Percentiles rank a stretch among this genome's conserved stretches.
Evolutionary conservation across 2,797 vertebrate species (phyloP).

Genomic region (Clarias fuscus): DNA sequence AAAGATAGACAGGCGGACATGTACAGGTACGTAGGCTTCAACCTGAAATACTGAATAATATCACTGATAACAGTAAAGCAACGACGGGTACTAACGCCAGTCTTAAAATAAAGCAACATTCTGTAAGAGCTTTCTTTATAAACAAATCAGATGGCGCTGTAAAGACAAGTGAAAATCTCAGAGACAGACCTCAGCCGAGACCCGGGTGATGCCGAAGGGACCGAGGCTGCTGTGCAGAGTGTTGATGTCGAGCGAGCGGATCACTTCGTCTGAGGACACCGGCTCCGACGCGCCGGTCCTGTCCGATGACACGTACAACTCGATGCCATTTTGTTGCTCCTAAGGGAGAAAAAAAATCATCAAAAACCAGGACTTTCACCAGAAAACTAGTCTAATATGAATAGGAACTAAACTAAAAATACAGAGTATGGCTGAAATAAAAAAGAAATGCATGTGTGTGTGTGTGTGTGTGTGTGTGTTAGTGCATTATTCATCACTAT

Average conservation of each 20-base stretch:
- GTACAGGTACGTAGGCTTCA: no score
- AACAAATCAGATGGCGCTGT: no score
- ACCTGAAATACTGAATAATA: no score
- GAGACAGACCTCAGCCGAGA: slow-evolving; percentile 85
- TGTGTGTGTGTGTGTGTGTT: neutral
- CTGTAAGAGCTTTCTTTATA: no score
- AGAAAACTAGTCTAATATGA: neutral
- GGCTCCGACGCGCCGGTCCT: slow-evolving; percentile 78
- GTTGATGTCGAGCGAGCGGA: slow-evolving; percentile 86
- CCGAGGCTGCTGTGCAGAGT: slow-evolving; percentile 84
- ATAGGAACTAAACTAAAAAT: neutral
- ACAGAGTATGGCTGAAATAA: neutral
- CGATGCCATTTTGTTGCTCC: slow-evolving; percentile 87
- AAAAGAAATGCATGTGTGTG: neutral
- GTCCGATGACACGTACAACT: slow-evolving; percentile 87
- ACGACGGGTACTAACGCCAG: no score
- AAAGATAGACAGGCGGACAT: no score
- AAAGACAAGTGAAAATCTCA: neutral
- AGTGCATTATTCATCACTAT: neutral
- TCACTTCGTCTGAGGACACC: slow-evolving; percentile 84
- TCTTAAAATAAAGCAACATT: no score
- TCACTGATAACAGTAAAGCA: no score
- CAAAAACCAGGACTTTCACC: neutral
- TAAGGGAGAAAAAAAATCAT: slow-evolving; percentile 55
- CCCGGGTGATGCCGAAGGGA: slow-evolving; percentile 86